Percentiles rank a stretch among this genome's conserved stretches.
These are phyloP conservation scores for Tiliacea citrago DNA, from an alignment of 2,888 invertebrate genomes.

Conservation along the genomic window DNA sequence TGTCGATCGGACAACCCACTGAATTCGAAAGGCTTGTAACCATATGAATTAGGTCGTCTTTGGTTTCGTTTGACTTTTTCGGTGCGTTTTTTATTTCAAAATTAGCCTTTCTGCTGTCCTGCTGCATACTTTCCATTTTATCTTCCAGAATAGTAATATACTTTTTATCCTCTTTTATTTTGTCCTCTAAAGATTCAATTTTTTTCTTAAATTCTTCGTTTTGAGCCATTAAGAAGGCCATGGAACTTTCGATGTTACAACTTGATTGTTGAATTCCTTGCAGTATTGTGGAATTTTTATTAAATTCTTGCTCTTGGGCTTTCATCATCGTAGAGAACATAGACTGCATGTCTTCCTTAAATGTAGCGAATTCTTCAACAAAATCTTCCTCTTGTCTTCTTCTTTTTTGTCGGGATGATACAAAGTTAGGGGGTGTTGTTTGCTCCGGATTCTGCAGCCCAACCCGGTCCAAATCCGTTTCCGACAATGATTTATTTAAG, in stretches of 20 bases:
- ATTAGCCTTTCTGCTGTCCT: no score
- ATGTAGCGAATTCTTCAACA: not conserved
- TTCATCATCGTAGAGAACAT: not conserved
- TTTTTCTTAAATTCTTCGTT: slow-evolving; percentile 5
- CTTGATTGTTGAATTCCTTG: not conserved
- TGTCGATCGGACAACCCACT: not conserved
- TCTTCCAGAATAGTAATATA: no score
- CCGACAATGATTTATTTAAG: not conserved
- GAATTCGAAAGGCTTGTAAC: no score
- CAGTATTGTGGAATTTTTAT: not conserved
- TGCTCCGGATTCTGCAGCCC: not conserved
- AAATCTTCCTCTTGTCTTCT: not conserved
- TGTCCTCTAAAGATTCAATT: not conserved
- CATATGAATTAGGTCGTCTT: no score
- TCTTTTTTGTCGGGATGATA: not conserved
- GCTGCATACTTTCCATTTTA: no score
- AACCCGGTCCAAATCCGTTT: not conserved
- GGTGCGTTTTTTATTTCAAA: no score
- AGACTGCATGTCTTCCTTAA: not conserved
- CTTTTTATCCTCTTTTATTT: not conserved
- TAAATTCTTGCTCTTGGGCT: not conserved
- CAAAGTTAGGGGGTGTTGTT: not conserved
- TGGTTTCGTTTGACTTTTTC: no score
- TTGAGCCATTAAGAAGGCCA: not conserved
- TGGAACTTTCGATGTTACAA: not conserved